Conservation (phyloP, 1,140 invertebrate species). For the Paraescarpia echinospica region DNA sequence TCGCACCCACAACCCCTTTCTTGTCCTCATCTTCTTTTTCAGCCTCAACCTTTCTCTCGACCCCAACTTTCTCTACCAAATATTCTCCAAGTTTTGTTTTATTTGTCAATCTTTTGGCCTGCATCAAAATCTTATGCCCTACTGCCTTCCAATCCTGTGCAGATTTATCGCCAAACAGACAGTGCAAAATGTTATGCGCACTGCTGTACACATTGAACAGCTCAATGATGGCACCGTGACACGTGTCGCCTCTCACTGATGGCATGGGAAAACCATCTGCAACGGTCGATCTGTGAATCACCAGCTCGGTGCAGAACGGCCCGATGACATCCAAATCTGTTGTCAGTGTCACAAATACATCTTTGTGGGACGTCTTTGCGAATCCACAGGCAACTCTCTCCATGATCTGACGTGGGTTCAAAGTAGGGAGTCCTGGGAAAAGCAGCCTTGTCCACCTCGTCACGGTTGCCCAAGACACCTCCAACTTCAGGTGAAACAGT, state of each 20-base stretch:
- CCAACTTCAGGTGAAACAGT: too few species aligned
- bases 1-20: too few species aligned
- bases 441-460: too few species aligned
- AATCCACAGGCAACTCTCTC: too few species aligned
- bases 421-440: too few species aligned
- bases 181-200: conserved; percentile 10
- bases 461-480: too few species aligned
- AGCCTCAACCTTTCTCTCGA: background rate
- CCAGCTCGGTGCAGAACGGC: conserved; percentile 3
- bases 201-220: background rate
- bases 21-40: background rate
- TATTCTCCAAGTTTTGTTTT: conserved; percentile 14
- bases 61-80: conserved; percentile 5
- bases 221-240: background rate
- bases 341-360: background rate
- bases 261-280: background rate
- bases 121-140: background rate
- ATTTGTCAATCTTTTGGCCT: background rate
- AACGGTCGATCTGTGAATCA: background rate
- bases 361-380: background rate
- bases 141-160: conserved; percentile 8
- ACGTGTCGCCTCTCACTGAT: conserved; percentile 7
- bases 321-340: conserved; percentile 3
- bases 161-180: background rate
- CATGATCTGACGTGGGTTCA: too few species aligned